Conservation (phyloP, 2,797 vertebrate genomes). For the Alauda arvensis region DNA sequence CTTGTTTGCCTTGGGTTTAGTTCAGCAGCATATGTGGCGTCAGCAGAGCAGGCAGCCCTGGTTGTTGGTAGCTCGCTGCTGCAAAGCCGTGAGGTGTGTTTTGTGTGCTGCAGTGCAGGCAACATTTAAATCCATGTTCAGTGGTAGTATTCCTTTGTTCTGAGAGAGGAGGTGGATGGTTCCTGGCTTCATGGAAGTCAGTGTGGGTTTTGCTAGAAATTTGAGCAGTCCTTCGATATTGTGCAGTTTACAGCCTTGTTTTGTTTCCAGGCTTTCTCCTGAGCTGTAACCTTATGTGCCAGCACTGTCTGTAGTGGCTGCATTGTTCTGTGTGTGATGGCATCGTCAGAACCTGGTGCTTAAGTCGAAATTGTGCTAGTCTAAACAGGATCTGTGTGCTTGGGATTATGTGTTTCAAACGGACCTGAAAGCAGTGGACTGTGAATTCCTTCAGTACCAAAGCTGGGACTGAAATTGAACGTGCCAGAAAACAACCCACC, state of each 20-base stretch:
- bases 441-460: neutral
- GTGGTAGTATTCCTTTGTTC: neutral
- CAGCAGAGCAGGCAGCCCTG: neutral
- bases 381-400: neutral
- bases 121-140: neutral
- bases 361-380: neutral
- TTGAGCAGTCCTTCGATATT: neutral
- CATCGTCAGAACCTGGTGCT: neutral
- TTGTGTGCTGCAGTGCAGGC: neutral
- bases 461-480: neutral
- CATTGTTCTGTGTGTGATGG: accelerated
- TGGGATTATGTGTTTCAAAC: neutral
- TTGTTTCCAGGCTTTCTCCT: conserved; percentile 1
- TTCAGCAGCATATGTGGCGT: neutral
- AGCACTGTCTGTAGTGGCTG: neutral
- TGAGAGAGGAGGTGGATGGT: neutral
- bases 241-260: neutral
- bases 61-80: neutral
- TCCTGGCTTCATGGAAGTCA: neutral
- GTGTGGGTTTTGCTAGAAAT: neutral
- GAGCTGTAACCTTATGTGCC: neutral
- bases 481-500: neutral
- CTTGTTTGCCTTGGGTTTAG: conserved; percentile 27
- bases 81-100: neutral
- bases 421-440: neutral